Percentiles rank a stretch among this genome's conserved stretches.
These are phyloP conservation scores for Echinops telfairi DNA, from an alignment of 2,113 vertebrate species.

Conservation along the genomic window DNA sequence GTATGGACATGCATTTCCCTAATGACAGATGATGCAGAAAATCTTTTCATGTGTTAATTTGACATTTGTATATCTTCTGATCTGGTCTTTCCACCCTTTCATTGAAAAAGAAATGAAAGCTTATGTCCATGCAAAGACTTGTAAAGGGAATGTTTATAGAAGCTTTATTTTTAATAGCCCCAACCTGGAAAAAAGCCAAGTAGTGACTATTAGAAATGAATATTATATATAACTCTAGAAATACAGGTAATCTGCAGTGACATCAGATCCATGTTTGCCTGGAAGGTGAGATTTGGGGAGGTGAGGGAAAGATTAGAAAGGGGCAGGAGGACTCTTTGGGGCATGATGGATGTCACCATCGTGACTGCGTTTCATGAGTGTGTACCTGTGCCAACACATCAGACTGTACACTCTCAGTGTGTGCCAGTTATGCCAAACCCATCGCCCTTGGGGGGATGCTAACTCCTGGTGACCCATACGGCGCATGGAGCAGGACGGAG, in stretches of 20 bases:
- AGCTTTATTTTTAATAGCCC: neutral
- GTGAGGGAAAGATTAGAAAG: neutral
- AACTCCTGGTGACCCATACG: neutral
- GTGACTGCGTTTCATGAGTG: neutral
- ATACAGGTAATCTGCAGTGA: neutral
- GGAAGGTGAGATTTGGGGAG: neutral
- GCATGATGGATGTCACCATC: neutral
- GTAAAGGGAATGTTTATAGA: neutral
- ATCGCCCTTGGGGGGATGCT: neutral
- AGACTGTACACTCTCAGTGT: neutral
- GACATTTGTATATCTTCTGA: conserved; percentile 2
- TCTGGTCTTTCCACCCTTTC: neutral
- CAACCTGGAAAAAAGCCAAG: conserved; percentile 21
- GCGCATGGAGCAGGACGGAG: neutral
- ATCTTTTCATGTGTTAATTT: conserved; percentile 49
- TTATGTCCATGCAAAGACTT: neutral
- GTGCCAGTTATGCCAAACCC: neutral
- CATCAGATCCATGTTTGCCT: neutral
- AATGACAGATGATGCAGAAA: neutral
- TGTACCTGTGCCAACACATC: neutral
- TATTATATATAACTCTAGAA: conserved; percentile 1
- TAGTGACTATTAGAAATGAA: neutral
- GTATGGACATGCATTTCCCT: neutral
- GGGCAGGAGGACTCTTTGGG: neutral
- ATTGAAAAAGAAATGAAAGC: conserved; percentile 39